Evolutionary conservation across 2,113 vertebrate genomes (phyloP).

Genomic region (Vombatus ursinus): DNA sequence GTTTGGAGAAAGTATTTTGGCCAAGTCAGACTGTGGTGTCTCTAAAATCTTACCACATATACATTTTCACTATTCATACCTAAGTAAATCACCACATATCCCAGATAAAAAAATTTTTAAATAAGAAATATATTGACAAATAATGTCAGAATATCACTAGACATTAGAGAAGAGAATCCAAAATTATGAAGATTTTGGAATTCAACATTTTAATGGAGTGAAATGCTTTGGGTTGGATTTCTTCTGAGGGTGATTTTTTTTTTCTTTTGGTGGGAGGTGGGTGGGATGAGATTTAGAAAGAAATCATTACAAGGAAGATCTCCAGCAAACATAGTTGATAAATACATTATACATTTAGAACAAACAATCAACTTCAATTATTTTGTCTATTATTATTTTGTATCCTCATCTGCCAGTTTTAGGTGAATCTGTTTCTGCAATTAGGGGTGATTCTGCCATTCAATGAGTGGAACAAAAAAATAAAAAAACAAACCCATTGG

Average conservation of each 20-base stretch:
- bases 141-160: conserved; percentile 10
- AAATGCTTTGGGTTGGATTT: not conserved
- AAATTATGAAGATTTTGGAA: conserved; percentile 38
- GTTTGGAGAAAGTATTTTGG: not conserved
- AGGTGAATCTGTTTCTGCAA: conserved; percentile 70
- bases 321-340: conserved; percentile 63
- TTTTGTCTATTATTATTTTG: conserved; percentile 49
- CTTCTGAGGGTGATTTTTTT: not conserved
- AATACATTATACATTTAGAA: conserved; percentile 53
- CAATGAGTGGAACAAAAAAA: conserved; percentile 34
- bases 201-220: not conserved
- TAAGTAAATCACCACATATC: not conserved
- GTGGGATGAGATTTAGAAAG: not conserved
- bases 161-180: conserved; percentile 12
- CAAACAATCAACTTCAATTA: conserved; percentile 57
- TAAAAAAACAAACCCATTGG: conserved; percentile 43
- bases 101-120: not conserved
- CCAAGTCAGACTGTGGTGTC: not conserved
- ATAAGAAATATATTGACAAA: conserved; percentile 49
- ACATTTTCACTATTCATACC: not conserved
- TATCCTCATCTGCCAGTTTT: conserved; percentile 58
- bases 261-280: not conserved
- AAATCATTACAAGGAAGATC: not conserved
- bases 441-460: conserved; percentile 63
- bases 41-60: not conserved